phyloP scores from a whole-genome alignment of 2,888 invertebrate genomes.

The Anoplius nigerrimus region DNA sequence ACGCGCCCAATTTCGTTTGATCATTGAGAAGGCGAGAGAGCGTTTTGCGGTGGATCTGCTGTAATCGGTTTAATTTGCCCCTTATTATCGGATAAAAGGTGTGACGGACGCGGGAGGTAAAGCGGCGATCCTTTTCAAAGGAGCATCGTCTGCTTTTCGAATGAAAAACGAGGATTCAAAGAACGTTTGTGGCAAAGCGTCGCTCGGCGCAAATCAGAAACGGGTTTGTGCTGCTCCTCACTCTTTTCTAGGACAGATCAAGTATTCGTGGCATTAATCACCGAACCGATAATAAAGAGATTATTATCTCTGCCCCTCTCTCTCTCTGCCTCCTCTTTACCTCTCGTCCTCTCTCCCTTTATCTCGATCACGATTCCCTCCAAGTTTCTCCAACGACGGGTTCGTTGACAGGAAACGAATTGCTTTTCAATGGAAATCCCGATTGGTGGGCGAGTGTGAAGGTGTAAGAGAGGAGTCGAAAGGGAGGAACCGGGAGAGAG shows the following conservation, averaged over 20 bases:
- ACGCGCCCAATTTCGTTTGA: too few species aligned
- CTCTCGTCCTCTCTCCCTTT: conserved; percentile 2
- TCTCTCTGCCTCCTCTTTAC: neutral
- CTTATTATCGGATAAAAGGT: too few species aligned
- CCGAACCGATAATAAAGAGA: conserved; percentile 43
- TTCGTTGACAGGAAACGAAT: conserved; percentile 56
- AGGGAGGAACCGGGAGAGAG: neutral
- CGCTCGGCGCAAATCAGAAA: neutral
- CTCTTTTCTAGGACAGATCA: conserved; percentile 7
- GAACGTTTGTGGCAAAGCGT: neutral
- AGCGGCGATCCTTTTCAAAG: too few species aligned
- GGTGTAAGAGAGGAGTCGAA: conserved; percentile 2
- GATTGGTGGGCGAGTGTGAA: conserved; percentile 10
- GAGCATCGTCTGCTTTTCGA: too few species aligned
- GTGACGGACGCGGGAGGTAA: too few species aligned
- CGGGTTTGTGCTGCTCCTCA: neutral
- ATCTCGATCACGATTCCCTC: neutral
- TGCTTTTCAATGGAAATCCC: conserved; percentile 57
- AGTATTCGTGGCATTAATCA: conserved; percentile 43
- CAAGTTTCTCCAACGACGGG: conserved; percentile 31
- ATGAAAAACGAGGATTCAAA: too few species aligned
- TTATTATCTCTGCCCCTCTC: conserved; percentile 31
- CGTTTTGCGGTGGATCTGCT: too few species aligned
- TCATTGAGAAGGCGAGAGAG: too few species aligned
- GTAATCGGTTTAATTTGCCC: too few species aligned